phyloP scores from a whole-genome alignment of 2,797 vertebrate species.

The Enteromius anoplus region DNA sequence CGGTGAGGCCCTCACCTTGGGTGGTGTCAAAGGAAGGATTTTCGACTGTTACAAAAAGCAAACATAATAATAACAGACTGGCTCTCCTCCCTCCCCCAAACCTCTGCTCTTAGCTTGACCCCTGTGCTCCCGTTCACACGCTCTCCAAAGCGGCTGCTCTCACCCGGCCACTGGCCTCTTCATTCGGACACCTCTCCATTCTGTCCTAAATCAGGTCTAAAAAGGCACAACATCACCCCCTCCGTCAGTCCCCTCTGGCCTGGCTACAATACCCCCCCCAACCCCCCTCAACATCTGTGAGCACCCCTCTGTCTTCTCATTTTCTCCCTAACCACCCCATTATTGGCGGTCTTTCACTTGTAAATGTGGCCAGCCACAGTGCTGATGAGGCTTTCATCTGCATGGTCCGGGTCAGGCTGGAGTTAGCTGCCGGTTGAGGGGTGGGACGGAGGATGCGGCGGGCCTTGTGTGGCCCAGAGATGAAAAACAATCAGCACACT shows the following conservation, averaged over 20 bases:
- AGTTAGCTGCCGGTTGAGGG: constrained; percentile 62
- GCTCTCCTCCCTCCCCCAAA: constrained; percentile 47
- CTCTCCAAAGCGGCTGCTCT: constrained; percentile 67
- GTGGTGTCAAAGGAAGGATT: constrained; percentile 66
- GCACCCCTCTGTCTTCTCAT: constrained; percentile 77
- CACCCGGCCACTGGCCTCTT: constrained; percentile 55
- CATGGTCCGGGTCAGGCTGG: constrained; percentile 70
- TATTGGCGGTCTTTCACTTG: constrained; percentile 80
- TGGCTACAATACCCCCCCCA: constrained; percentile 69
- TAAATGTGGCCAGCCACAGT: constrained; percentile 80
- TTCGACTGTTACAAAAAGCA: constrained; percentile 66
- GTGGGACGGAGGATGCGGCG: constrained; percentile 52
- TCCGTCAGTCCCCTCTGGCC: constrained; percentile 33
- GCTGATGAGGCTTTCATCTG: constrained; percentile 80
- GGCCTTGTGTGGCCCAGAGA: constrained; percentile 67
- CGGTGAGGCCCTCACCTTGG: constrained; percentile 60
- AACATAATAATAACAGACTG: constrained; percentile 59
- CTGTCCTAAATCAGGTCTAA: constrained; percentile 65
- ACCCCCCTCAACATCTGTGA: constrained; percentile 79
- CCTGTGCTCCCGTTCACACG: constrained; percentile 70
- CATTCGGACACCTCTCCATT: constrained; percentile 56
- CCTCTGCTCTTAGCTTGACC: constrained; percentile 64
- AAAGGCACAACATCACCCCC: constrained; percentile 64
- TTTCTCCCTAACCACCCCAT: constrained; percentile 82
- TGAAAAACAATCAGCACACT: constrained; percentile 72